phyloP scores from a whole-genome alignment of 2,888 invertebrate species.

The Patella pellucida region DNA sequence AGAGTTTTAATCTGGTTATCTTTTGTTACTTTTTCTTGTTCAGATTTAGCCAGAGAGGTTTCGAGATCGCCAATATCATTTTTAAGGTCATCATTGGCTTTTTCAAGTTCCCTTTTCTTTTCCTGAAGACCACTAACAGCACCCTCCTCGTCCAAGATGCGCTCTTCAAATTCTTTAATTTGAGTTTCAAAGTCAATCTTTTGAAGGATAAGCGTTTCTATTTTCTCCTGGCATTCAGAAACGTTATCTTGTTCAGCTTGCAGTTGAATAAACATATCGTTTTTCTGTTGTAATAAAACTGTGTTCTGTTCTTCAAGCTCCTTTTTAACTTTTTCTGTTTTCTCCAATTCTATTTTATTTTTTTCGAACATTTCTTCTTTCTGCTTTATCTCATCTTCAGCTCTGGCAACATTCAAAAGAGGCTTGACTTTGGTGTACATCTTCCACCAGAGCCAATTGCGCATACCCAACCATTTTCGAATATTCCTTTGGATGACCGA shows the following conservation, averaged over 20 bases:
- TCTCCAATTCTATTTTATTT: slow-evolving; percentile 93
- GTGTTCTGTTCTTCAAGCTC: slow-evolving; percentile 94
- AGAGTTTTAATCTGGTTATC: not conserved
- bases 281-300: slow-evolving; percentile 95
- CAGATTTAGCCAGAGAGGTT: slow-evolving; percentile 77
- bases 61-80: slow-evolving; percentile 98
- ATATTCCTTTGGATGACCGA: slow-evolving; percentile 99
- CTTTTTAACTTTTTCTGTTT: slow-evolving; percentile 96
- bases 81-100: slow-evolving; percentile 93
- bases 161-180: slow-evolving; percentile 95
- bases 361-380: slow-evolving; percentile 96
- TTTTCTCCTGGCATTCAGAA: slow-evolving; percentile 92
- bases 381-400: slow-evolving; percentile 98
- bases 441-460: slow-evolving; percentile 99
- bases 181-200: slow-evolving; percentile 97
- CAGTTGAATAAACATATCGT: slow-evolving; percentile 86
- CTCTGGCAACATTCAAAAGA: slow-evolving; percentile 97
- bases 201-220: slow-evolving; percentile 92
- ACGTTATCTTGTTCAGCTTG: slow-evolving; percentile 93
- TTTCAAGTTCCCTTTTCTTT: slow-evolving; percentile 96
- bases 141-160: slow-evolving; percentile 97
- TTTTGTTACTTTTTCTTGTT: not conserved
- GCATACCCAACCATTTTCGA: slow-evolving; percentile 98
- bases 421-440: slow-evolving; percentile 86
- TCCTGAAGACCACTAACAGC: slow-evolving; percentile 94